Base-by-base conservation (phyloP, 1,140 invertebrate genomes). In the Bursaphelenchus mucronatus region DNA sequence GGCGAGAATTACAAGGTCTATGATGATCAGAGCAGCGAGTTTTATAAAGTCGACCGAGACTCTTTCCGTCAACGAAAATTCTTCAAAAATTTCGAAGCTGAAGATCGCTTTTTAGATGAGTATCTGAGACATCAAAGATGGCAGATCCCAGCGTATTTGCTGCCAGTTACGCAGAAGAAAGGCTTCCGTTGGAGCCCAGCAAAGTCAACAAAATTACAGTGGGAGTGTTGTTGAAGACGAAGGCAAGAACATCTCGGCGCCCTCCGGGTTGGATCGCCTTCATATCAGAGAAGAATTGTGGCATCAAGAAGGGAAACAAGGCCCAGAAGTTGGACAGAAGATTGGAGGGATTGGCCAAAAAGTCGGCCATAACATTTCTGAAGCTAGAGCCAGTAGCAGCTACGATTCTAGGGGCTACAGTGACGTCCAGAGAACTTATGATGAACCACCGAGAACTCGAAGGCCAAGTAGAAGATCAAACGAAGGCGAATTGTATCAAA, bases 201-300 rank as follows among this genome's bases (percentile, higher is more conserved):
- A 11, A 11, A 44, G 40, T n/a, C 2, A 13, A 44, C 44, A 39
- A 44, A 50, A 59, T 59, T 43, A 44, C 57, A 11, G 13, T 59
- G 57, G 57, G 57, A 30, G 19, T 59, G 11, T 41, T 59, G 57
- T 59, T 59, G 41, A 45, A 44, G 21, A 39, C 40, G 21, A 59
- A 13, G 19, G 41, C 11, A n/a, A 44, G 11, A 44, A 39, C 13
- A 39, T 44, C 45, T 59, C 57, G 57, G 57, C 57, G 41, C 57
- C 57, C 3, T 13, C 11, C 2, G 57, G 57, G 4, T 7, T 59
- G 11, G 57, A 59, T 59, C 57, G 30, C 0, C 19, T 55, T 13
- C 54, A 55, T 39, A 55, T 55, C 13, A 39, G 39, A n/a, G 54
- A 55, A 4, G 54, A n/a, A n/a, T 30, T 55, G 30, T 30, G 30